These are phyloP conservation scores for Tetrax tetrax DNA, from an alignment of 2,113 vertebrate genomes.

Conservation along the genomic window DNA sequence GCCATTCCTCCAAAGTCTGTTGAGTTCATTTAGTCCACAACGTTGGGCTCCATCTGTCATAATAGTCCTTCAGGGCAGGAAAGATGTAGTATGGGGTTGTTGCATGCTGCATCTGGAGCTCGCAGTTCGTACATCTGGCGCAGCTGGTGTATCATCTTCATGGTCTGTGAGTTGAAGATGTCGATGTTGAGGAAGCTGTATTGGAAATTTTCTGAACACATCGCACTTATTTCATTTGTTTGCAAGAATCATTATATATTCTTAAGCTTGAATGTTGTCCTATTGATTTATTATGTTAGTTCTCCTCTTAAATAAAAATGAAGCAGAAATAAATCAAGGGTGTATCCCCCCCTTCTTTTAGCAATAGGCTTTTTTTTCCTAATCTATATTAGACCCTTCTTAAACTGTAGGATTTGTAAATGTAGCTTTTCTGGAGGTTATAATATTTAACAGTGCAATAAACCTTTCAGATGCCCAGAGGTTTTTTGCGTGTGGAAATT, in stretches of 20 bases:
- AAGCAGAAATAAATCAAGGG: background rate
- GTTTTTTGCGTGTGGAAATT: background rate
- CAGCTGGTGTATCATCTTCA: too few relatives aligned
- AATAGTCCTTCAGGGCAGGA: too few relatives aligned
- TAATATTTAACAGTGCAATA: background rate
- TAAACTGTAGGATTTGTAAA: background rate
- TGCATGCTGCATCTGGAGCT: too few relatives aligned
- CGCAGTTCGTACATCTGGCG: too few relatives aligned
- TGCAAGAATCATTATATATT: background rate
- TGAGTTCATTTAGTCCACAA: too few relatives aligned
- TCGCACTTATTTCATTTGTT: background rate
- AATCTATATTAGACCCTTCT: background rate
- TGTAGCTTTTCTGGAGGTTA: background rate
- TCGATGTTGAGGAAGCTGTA: too few relatives aligned
- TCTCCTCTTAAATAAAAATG: background rate
- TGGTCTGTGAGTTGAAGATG: too few relatives aligned
- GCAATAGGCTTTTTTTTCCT: background rate
- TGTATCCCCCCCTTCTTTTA: fast-evolving
- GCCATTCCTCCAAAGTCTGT: too few relatives aligned
- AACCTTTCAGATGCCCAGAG: background rate
- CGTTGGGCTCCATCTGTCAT: too few relatives aligned
- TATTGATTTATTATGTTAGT: background rate
- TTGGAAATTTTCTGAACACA: background rate
- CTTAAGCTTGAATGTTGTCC: background rate
- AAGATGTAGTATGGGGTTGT: too few relatives aligned